A percentile compares a stretch with the other conserved stretches of the same genome.
phyloP scores from a whole-genome alignment of 2,888 invertebrate species.

The Mechanitis messenoides region DNA sequence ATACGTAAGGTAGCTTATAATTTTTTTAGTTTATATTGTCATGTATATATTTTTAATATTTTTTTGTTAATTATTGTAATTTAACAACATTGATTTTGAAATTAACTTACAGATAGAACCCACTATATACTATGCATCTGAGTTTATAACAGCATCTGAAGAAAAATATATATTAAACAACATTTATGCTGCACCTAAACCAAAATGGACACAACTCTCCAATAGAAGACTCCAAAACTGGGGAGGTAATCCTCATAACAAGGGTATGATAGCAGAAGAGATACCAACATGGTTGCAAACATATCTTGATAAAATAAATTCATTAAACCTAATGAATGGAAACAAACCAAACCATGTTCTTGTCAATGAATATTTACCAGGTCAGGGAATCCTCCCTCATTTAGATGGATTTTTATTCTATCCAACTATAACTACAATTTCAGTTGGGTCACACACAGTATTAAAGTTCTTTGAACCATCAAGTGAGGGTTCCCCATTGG shows the following conservation, averaged over 20 bases:
- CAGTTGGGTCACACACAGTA: conserved; percentile 92
- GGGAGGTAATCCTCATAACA: conserved; percentile 95
- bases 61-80: background rate
- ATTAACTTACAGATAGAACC: conserved; percentile 66
- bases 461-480: conserved; percentile 85
- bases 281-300: conserved; percentile 90
- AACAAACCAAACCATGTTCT: conserved; percentile 93
- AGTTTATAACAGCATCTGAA: conserved; percentile 87
- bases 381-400: conserved; percentile 98
- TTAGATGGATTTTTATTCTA: conserved; percentile 96
- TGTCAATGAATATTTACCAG: conserved; percentile 94
- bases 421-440: conserved; percentile 94
- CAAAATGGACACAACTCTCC: conserved; percentile 96
- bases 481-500: conserved; percentile 46
- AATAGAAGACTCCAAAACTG: conserved; percentile 97
- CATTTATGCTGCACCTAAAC: conserved; percentile 89
- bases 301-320: conserved; percentile 82
- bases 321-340: conserved; percentile 81
- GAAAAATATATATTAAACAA: conserved; percentile 82
- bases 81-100: background rate
- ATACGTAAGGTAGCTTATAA: background rate
- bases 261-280: conserved; percentile 86
- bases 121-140: conserved; percentile 88
- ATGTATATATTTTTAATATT: background rate
- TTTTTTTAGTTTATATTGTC: too few species aligned